Evolutionary conservation across 2,888 invertebrate genomes (phyloP).

Genomic region (Ceramica pisi): DNA sequence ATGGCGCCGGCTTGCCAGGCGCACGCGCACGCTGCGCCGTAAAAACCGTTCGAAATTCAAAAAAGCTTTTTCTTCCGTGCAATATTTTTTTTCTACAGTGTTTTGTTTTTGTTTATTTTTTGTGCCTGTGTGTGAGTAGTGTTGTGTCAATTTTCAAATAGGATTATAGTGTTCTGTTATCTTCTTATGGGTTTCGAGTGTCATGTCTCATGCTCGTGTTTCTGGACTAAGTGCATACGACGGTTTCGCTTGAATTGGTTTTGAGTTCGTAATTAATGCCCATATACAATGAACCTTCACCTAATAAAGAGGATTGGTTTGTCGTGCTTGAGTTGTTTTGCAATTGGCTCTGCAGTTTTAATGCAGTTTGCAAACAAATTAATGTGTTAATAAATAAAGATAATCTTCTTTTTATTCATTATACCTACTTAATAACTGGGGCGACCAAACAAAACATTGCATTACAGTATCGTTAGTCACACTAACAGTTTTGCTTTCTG

Average conservation of each 20-base stretch:
- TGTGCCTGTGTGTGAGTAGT: conserved; percentile 46
- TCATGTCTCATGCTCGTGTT: conserved; percentile 55
- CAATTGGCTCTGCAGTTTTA: conserved; percentile 11
- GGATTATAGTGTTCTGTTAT: conserved; percentile 74
- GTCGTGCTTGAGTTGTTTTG: conserved; percentile 17
- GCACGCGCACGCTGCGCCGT: conserved; percentile 76
- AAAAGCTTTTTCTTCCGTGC: conserved; percentile 49
- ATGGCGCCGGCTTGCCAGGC: conserved; percentile 85
- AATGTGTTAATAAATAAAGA: conserved; percentile 7
- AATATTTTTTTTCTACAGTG: conserved; percentile 41
- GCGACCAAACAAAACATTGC: background rate
- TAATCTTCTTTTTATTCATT: conserved; percentile 3
- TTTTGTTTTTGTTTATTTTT: conserved; percentile 46
- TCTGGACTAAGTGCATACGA: conserved; percentile 58
- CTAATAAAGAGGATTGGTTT: conserved; percentile 42
- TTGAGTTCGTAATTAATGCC: conserved; percentile 56
- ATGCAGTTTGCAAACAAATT: conserved; percentile 18
- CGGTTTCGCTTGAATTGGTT: conserved; percentile 56
- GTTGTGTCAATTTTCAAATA: conserved; percentile 72
- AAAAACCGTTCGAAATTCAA: conserved; percentile 40
- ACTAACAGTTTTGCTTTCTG: conserved; percentile 19
- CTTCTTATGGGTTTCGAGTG: conserved; percentile 61
- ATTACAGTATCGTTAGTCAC: conserved; percentile 17
- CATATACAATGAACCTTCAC: conserved; percentile 52
- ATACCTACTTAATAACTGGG: conserved; percentile 9